Conservation (phyloP, 2,888 invertebrate species). For the Ochropacha duplaris region DNA sequence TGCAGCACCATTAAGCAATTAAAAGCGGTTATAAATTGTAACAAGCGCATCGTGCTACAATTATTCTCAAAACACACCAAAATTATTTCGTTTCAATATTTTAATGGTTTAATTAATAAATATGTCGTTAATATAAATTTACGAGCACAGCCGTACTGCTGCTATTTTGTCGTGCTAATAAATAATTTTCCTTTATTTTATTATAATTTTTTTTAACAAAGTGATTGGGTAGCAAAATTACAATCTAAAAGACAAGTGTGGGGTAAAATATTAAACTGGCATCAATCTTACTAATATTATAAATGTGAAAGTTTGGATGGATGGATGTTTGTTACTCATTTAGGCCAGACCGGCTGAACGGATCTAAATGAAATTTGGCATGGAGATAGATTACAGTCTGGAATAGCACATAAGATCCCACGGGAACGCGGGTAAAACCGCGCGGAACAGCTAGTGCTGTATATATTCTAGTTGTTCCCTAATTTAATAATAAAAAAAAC, state of each 20-base stretch:
- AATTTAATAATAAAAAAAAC: background rate
- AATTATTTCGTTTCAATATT: slow-evolving; percentile 32
- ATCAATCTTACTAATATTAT: too few relatives aligned
- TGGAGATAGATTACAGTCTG: too few relatives aligned
- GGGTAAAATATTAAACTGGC: too few relatives aligned
- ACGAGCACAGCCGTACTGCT: background rate
- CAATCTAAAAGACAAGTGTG: too few relatives aligned
- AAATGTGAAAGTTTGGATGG: too few relatives aligned
- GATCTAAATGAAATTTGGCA: too few relatives aligned
- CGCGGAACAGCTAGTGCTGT: too few relatives aligned
- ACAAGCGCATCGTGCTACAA: slow-evolving; percentile 16
- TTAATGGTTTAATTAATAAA: slow-evolving; percentile 52
- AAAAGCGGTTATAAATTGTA: slow-evolving; percentile 26
- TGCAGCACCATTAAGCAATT: slow-evolving; percentile 20
- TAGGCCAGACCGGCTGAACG: too few relatives aligned
- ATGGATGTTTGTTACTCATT: too few relatives aligned
- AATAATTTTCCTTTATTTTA: background rate
- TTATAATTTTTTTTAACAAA: background rate
- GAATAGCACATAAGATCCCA: too few relatives aligned
- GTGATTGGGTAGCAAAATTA: background rate
- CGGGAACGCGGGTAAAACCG: too few relatives aligned
- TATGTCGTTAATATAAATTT: slow-evolving; percentile 41
- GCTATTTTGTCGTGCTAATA: background rate
- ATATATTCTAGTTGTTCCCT: background rate
- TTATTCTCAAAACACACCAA: slow-evolving; percentile 27